Evolutionary conservation across 2,113 vertebrate genomes (phyloP).

Genomic region (Etheostoma spectabile): DNA sequence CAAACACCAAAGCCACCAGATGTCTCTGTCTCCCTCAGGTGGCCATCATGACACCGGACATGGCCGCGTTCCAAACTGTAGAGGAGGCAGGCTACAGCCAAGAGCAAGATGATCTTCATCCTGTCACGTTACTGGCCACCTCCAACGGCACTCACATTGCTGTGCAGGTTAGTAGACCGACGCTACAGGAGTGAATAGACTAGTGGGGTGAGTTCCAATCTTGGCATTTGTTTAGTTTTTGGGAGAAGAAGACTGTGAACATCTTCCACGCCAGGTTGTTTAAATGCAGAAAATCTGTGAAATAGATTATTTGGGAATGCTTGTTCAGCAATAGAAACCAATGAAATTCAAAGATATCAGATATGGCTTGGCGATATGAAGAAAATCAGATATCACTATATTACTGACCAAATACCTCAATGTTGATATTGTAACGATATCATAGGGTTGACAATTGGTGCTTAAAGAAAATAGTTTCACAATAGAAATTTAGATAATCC

Average conservation of each 20-base stretch:
- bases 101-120: constrained; percentile 91
- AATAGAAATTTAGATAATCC: no score
- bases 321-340: neutral
- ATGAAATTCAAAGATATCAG: neutral
- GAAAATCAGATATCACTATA: no score
- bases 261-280: neutral
- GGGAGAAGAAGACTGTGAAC: neutral
- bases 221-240: neutral
- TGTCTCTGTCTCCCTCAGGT: constrained; percentile 86
- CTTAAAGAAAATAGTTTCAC: no score
- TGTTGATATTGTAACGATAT: no score
- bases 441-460: no score
- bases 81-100: constrained; percentile 91
- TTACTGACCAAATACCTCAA: no score
- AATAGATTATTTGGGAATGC: neutral
- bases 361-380: no score
- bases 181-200: neutral
- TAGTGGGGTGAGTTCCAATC: neutral
- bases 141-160: constrained; percentile 99
- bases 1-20: neutral
- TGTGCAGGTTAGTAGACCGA: constrained; percentile 89
- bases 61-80: constrained; percentile 91
- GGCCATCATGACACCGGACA: constrained; percentile 97
- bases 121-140: constrained; percentile 95
- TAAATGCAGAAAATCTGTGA: neutral